Evolutionary conservation across 2,797 vertebrate genomes (phyloP), one percentile per base, ranked within the genome.

Genomic region (Thunnus albacares): DNA sequence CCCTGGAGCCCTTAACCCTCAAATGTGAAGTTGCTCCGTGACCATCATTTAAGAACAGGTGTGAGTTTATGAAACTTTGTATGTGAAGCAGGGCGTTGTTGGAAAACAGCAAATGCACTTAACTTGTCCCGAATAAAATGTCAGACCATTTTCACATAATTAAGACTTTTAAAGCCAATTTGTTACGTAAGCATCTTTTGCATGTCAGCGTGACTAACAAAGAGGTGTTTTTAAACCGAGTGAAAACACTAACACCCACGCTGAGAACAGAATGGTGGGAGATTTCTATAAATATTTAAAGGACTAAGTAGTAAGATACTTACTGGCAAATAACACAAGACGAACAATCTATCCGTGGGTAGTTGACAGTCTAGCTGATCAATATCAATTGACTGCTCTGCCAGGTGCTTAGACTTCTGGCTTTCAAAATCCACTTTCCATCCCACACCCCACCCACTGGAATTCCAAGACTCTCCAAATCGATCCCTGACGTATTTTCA

Each of bases 381-480:
- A 77, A 75, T 80, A 75, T 82, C 71, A 58, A 47, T 20, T 66
- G 30, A 75, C 49, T 4, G 33, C 45, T 35, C 66, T 41, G 45
- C 53, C 84, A 90, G 82, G 79, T 88, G 84, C 63, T 68, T 45
- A 77, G 28, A 70, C 60, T 71, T 86, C 47, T 86, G 85, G 83
- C 80, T 61, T 35, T 66, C 4, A 17, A 71, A 82, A 63, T 52
- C 18, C 5, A 51, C 55, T 87, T 82, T 88, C 75, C 79, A 41
- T 75, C 58, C 58, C 59, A 33, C 66, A 63, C 68, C 56, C 64
- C 84, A 69, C 80, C 74, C 80, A 24, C 10, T 77, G 83, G 89
- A 91, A 90, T 84, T 69, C 59, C 47, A 65, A 20, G 64, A 72
- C 80, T 69, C 18, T 89, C 86, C 80, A 85, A 82, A 86, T 78